A percentile compares a stretch with the other conserved stretches of the same genome.
These are phyloP conservation scores for Heliangelus exortis DNA, from an alignment of 2,797 vertebrate genomes.

Conservation along the genomic window DNA sequence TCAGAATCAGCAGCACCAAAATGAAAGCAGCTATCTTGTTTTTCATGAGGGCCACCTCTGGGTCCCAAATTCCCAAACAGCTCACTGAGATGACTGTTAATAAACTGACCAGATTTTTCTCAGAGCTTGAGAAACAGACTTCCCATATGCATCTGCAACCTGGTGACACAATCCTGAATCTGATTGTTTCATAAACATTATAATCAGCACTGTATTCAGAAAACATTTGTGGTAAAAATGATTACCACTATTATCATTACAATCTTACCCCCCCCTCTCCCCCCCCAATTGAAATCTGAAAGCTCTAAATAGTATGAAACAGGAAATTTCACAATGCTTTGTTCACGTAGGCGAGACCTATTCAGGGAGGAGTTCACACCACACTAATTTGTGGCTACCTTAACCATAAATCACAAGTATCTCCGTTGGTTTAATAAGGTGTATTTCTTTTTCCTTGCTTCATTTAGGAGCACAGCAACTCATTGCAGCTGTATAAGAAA, in stretches of 20 bases:
- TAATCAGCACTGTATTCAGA: background rate
- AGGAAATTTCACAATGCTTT: slow-evolving; percentile 3
- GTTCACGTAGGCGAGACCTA: background rate
- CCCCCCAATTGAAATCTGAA: background rate
- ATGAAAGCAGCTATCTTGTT: background rate
- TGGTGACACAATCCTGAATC: background rate
- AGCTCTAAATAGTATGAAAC: background rate
- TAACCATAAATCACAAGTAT: background rate
- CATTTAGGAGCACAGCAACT: background rate
- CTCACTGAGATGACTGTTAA: background rate
- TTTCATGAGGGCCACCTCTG: background rate
- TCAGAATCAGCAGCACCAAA: background rate
- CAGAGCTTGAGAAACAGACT: background rate
- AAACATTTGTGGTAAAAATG: background rate
- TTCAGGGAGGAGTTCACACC: background rate
- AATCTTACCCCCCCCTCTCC: rapidly evolving
- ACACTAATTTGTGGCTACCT: background rate
- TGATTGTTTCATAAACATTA: background rate
- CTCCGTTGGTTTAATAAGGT: background rate
- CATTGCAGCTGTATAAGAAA: background rate
- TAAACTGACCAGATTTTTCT: background rate
- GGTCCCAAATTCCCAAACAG: background rate
- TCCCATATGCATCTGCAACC: background rate
- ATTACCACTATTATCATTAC: background rate
- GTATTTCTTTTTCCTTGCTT: background rate